phyloP scores from a whole-genome alignment of 30 jellyfish, hydroid and myxozoan genomes.

The Cassiopea andromeda region DNA sequence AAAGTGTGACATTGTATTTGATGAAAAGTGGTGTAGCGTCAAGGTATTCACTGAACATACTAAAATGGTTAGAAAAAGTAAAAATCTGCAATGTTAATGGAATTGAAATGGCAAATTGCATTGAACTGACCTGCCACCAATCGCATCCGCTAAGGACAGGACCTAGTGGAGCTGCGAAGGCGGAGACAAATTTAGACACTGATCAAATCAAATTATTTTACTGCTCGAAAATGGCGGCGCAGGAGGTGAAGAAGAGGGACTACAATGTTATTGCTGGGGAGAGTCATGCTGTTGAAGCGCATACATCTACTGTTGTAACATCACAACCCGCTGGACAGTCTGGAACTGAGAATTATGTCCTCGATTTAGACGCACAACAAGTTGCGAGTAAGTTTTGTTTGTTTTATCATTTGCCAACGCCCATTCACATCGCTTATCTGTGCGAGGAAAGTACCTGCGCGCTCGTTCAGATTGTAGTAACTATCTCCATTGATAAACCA shows the following conservation, averaged over 20 bases:
- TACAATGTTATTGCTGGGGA: conserved; percentile 90
- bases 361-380: conserved; percentile 92
- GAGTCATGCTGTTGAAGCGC: conserved; percentile 70
- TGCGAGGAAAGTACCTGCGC: neutral
- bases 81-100: too few relatives aligned
- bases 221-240: conserved; percentile 55
- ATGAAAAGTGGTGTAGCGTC: too few relatives aligned
- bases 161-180: conserved; percentile 19
- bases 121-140: too few relatives aligned
- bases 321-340: conserved; percentile 83
- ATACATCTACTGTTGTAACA: conserved; percentile 71
- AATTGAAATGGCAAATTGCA: too few relatives aligned
- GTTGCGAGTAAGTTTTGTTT: conserved; percentile 69
- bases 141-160: too few relatives aligned
- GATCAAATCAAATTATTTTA: conserved; percentile 23
- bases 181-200: conserved; percentile 6
- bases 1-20: too few relatives aligned
- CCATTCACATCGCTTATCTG: conserved; percentile 5
- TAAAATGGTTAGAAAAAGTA: too few relatives aligned
- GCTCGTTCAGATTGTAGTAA: too few relatives aligned
- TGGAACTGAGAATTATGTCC: conserved; percentile 88
- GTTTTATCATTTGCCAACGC: conserved; percentile 28
- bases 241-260: conserved; percentile 91
- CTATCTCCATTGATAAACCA: neutral
- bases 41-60: too few relatives aligned